These are phyloP conservation scores for Andrena flavipes DNA, from an alignment of 2,888 invertebrate genomes.

Conservation along the genomic window DNA sequence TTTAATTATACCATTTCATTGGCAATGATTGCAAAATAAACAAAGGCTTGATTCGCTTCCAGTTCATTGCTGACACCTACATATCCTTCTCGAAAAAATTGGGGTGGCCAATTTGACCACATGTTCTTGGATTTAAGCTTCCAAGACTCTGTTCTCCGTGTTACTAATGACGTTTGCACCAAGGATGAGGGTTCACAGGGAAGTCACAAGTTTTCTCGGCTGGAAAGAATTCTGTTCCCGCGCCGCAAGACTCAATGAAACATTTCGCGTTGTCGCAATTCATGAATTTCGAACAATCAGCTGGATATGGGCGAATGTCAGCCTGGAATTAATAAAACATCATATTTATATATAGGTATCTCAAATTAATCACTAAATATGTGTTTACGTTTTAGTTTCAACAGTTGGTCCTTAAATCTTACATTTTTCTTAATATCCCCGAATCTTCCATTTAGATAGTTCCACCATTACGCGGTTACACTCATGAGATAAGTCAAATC, in stretches of 20 bases:
- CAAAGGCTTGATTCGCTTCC: background rate
- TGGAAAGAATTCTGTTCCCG: slow-evolving; percentile 75
- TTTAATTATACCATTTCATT: background rate
- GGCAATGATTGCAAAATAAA: background rate
- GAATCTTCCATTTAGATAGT: no score
- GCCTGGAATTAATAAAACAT: slow-evolving; percentile 50
- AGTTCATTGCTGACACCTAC: no score
- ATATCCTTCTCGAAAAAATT: no score
- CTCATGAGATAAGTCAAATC: background rate
- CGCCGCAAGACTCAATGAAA: slow-evolving; percentile 67
- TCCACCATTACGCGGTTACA: background rate
- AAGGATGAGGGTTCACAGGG: background rate
- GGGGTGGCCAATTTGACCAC: no score
- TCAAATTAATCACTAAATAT: background rate
- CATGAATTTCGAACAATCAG: slow-evolving; percentile 72
- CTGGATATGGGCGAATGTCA: slow-evolving; percentile 54
- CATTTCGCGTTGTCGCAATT: slow-evolving; percentile 73
- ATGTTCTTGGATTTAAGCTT: no score
- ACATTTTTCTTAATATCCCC: background rate
- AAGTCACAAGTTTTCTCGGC: slow-evolving; percentile 1
- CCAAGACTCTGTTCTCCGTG: no score
- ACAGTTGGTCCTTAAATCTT: background rate
- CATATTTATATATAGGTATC: background rate
- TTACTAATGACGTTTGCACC: no score
- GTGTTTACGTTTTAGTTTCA: background rate